Base-by-base conservation (phyloP, 2,113 vertebrate species). In the Pterocles orientalis region DNA sequence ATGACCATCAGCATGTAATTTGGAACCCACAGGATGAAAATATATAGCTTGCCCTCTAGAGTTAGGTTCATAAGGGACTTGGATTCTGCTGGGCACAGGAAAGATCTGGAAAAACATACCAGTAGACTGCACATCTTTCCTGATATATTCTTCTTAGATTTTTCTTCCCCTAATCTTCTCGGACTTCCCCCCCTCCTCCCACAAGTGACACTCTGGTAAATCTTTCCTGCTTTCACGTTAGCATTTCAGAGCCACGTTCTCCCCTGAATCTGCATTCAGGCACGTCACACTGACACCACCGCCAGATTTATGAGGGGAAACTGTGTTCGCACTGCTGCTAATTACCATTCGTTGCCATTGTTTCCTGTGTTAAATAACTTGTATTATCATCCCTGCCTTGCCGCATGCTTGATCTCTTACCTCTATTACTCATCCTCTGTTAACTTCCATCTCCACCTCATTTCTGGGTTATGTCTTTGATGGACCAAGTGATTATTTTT, bases 401-500 rank as follows among this genome's bases (percentile, higher is more conserved):
- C 80, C 58, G 34, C 57, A 47, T 14, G 16, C 72, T 86, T 34
- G 29, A 75, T 91, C 90, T 79, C 86, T 61, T 57, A 72, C 86
- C 81, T 97, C 80, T 12, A 57, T 92, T 79, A 91, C 73, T 89
- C 91, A 94, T 62, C 73, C 87, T 73, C 68, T 71, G 43, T 60
- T 95, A 90, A 88, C 76, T 81, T 57, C 73, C n/a, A 25, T 65
- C 66, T 82, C 70, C 57, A 84, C 64, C 76, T 82, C 87, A 73
- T 90, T 96, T 64, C 82, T 79, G 71, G 66, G 81, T 86, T 95
- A 54, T 51, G 54, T 43, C 91, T 94, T 85, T 82, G 86, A 73
- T 77, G 62, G 78, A 71, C 84, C 64, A 62, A 91, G 50, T 41
- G 89, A 96, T 94, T 92, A 91, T 94, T 93, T 94, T 91, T 92